A percentile compares a stretch with the other conserved stretches of the same genome.
Conservation (phyloP, 2,797 vertebrate genomes). For the Alcedo atthis region DNA sequence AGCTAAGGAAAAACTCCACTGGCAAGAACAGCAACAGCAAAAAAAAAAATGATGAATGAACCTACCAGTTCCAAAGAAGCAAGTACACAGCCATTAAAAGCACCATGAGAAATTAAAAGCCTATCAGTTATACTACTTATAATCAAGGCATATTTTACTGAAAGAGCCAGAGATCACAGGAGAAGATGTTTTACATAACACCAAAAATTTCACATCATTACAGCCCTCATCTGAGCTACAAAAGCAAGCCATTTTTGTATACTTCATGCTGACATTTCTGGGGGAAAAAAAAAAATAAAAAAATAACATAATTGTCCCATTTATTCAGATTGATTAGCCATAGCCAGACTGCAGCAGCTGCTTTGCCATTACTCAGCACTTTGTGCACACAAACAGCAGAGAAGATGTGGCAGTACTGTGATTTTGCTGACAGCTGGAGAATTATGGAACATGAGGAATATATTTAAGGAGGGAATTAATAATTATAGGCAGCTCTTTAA, state of each 20-base stretch:
- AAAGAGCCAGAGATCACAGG: background rate
- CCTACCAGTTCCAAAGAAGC: background rate
- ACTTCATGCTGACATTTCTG: background rate
- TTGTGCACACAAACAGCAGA: background rate
- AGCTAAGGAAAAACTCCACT: background rate
- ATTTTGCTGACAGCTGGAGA: background rate
- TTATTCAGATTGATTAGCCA: background rate
- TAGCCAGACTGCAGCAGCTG: background rate
- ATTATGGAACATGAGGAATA: background rate
- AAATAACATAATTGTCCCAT: background rate
- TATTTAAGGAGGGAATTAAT: background rate
- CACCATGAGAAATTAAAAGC: background rate
- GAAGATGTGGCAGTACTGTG: background rate
- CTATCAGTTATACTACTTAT: background rate
- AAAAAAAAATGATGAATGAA: background rate
- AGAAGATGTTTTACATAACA: background rate
- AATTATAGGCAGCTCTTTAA: background rate
- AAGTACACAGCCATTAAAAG: background rate
- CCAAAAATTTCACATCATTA: background rate
- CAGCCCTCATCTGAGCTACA: background rate
- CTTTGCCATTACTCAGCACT: slow-evolving; percentile 3
- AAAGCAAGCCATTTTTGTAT: background rate
- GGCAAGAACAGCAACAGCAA: background rate
- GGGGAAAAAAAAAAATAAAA: background rate
- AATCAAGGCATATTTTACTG: background rate